These are phyloP conservation scores for Reticulitermes lucifugus DNA, from an alignment of 2,888 invertebrate species.

Conservation along the genomic window DNA sequence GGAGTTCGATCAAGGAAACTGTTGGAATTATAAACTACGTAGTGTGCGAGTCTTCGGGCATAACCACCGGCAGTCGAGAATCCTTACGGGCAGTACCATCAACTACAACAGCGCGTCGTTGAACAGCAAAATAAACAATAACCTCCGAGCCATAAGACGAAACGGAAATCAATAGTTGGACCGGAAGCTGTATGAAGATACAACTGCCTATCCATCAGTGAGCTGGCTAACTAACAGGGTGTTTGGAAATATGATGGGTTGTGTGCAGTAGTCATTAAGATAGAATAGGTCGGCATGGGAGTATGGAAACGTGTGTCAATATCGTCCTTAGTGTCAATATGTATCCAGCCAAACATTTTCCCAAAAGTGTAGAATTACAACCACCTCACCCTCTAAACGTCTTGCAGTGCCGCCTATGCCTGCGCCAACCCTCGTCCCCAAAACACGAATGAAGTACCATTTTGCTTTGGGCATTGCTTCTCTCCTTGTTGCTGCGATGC, in stretches of 20 bases:
- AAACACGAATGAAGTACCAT: not conserved
- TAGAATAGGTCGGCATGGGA: slow-evolving; percentile 28
- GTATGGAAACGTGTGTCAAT: slow-evolving; percentile 34
- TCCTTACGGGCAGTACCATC: no score
- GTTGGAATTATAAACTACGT: no score
- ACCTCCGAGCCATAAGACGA: not conserved
- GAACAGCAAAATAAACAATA: not conserved
- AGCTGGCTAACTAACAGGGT: slow-evolving; percentile 18
- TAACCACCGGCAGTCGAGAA: no score
- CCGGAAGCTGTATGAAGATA: slow-evolving; percentile 22
- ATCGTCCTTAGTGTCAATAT: slow-evolving; percentile 36
- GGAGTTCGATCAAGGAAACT: no score
- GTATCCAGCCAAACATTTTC: slow-evolving; percentile 39
- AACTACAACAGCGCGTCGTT: not conserved
- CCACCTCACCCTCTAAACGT: slow-evolving; percentile 9
- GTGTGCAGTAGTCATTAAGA: slow-evolving; percentile 40
- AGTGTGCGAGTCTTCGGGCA: no score
- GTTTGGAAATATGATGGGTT: slow-evolving; percentile 34
- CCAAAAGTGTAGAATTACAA: slow-evolving; percentile 41
- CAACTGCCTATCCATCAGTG: slow-evolving; percentile 4
- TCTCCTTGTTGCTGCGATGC: no score
- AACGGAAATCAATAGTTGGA: slow-evolving; percentile 32
- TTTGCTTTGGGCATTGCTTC: no score
- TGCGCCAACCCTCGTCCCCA: not conserved
- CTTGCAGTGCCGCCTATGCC: not conserved